Conservation (phyloP, 1,140 invertebrate species). For the Philaenus spumarius region DNA sequence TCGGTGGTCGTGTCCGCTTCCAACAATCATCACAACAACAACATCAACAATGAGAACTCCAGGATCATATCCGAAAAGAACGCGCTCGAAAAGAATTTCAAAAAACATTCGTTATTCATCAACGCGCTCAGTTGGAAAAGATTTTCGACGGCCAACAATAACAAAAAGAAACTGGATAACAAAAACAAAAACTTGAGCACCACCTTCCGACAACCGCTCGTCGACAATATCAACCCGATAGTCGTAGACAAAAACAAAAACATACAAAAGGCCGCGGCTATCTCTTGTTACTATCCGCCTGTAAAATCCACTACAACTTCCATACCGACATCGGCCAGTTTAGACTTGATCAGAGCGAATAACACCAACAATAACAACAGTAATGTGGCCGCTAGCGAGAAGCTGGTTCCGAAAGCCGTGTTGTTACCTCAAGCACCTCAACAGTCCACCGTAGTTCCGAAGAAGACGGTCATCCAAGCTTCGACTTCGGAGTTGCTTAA, state of each 20-base stretch:
- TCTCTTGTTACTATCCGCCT: constrained; percentile 46
- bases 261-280: constrained; percentile 59
- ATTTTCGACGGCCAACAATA: constrained; percentile 83
- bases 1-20: constrained; percentile 40
- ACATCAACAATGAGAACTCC: constrained; percentile 60
- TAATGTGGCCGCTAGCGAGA: constrained; percentile 42
- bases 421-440: constrained; percentile 45
- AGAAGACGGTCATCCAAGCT: constrained; percentile 93
- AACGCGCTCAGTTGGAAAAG: constrained; percentile 95
- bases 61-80: constrained; percentile 77
- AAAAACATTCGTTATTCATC: constrained; percentile 93
- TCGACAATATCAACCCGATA: constrained; percentile 65
- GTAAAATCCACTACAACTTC: constrained; percentile 26
- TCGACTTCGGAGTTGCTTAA: constrained; percentile 96
- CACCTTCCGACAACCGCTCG: constrained; percentile 58
- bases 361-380: constrained; percentile 45
- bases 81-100: constrained; percentile 82
- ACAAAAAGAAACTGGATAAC: constrained; percentile 79
- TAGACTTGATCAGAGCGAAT: constrained; percentile 51
- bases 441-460: constrained; percentile 41
- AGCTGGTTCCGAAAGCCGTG: constrained; percentile 47
- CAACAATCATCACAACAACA: constrained; percentile 46
- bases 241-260: constrained; percentile 80
- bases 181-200: constrained; percentile 68
- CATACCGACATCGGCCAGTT: constrained; percentile 39